Conservation (phyloP, 1,140 invertebrate species). For the Proales similis region DNA sequence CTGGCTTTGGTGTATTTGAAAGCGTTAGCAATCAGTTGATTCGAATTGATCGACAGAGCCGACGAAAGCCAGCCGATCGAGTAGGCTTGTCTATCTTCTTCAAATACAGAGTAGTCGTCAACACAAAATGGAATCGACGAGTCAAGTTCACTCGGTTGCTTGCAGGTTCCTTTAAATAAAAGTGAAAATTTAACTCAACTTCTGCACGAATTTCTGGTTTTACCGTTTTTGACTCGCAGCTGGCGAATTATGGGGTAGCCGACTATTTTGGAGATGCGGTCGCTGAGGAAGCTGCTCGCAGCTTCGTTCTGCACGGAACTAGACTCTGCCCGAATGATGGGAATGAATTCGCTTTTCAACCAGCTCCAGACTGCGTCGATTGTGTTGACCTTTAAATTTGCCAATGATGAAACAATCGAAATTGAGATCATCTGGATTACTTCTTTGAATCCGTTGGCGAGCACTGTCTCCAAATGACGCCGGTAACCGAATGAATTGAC, state of each 20-base stretch:
- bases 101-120: slow-evolving; percentile 4
- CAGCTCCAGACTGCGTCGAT: slow-evolving; percentile 54
- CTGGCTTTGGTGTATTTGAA: slow-evolving; percentile 30
- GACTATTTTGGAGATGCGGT: slow-evolving; percentile 56
- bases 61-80: not conserved
- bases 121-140: not conserved
- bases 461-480: not conserved
- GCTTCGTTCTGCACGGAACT: slow-evolving; percentile 55
- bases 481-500: slow-evolving; percentile 4
- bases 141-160: slow-evolving; percentile 11
- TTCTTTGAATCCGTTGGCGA: not conserved
- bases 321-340: slow-evolving; percentile 51
- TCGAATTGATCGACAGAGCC: not conserved
- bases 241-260: slow-evolving; percentile 57
- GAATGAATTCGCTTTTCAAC: slow-evolving; percentile 50
- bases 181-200: not conserved
- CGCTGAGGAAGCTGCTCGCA: slow-evolving; percentile 54
- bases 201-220: not conserved
- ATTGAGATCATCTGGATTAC: no score
- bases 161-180: not conserved
- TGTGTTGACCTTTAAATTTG: slow-evolving; percentile 43
- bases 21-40: not conserved
- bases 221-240: slow-evolving; percentile 31
- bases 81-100: slow-evolving; percentile 11
- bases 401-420: no score